A percentile compares a stretch with the other conserved stretches of the same genome.
Conservation (phyloP, 2,888 invertebrate genomes). For the Drosophila stalkeri region DNA sequence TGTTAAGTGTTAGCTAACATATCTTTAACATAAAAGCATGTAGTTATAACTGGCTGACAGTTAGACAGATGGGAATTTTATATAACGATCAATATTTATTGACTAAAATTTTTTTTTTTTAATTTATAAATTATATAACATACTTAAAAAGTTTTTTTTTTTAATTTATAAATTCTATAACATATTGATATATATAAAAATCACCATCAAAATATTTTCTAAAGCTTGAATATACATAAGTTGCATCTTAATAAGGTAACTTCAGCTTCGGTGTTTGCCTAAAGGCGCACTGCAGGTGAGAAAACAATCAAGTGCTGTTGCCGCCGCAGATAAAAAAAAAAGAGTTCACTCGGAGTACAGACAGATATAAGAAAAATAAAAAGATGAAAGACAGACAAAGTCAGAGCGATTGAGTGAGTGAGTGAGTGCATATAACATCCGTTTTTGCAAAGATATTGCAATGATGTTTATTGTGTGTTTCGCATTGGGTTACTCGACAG, state of each 20-base stretch:
- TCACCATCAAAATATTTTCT: background rate
- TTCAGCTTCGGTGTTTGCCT: background rate
- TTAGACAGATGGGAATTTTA: background rate
- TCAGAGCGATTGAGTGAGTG: background rate
- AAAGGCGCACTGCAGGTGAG: slow-evolving; percentile 36
- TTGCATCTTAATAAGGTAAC: slow-evolving; percentile 17
- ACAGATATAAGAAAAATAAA: background rate
- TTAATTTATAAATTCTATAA: too few species aligned
- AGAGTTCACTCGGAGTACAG: slow-evolving; percentile 33
- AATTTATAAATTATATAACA: too few species aligned
- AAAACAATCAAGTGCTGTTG: slow-evolving; percentile 52
- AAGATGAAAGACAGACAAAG: background rate
- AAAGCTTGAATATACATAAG: background rate
- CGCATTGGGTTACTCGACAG: slow-evolving; percentile 38
- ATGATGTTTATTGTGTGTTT: slow-evolving; percentile 62
- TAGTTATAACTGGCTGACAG: background rate
- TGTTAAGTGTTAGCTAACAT: background rate
- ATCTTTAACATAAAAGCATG: background rate
- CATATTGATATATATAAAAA: background rate
- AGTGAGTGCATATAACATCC: slow-evolving; percentile 57
- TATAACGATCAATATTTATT: background rate
- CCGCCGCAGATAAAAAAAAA: slow-evolving; percentile 23
- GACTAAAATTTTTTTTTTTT: too few species aligned
- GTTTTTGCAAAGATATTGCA: slow-evolving; percentile 37
- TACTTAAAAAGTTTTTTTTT: too few species aligned